A percentile compares a stretch with the other conserved stretches of the same genome.
These are phyloP conservation scores for Paguma larvata DNA, from an alignment of 2,797 vertebrate species.

Conservation along the genomic window DNA sequence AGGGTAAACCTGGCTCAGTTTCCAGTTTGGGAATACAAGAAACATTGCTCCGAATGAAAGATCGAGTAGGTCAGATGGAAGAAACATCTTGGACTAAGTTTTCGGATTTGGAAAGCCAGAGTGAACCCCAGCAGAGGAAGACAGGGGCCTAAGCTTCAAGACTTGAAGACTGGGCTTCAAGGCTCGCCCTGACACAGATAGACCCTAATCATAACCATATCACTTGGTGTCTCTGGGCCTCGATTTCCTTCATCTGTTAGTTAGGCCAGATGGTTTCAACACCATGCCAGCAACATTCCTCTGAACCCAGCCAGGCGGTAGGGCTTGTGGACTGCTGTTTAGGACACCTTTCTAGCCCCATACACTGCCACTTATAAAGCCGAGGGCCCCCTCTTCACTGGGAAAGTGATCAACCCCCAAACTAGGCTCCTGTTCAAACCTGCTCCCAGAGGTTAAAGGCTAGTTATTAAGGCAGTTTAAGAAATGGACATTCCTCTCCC, in stretches of 20 bases:
- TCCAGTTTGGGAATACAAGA: background rate
- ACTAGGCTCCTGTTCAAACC: slow-evolving; percentile 70
- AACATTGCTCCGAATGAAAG: slow-evolving; percentile 31
- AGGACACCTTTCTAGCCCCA: background rate
- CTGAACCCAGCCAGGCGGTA: background rate
- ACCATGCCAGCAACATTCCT: background rate
- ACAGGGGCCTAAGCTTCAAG: background rate
- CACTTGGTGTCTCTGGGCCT: background rate
- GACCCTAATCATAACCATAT: background rate
- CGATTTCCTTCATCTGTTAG: background rate
- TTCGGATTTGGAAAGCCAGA: slow-evolving; percentile 13
- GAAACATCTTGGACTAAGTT: background rate
- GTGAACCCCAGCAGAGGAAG: slow-evolving; percentile 57
- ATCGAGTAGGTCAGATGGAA: background rate
- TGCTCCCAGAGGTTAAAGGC: slow-evolving; percentile 87
- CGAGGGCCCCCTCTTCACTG: slow-evolving; percentile 14
- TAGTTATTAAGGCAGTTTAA: slow-evolving; percentile 90
- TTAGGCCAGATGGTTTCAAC: background rate
- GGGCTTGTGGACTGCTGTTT: background rate
- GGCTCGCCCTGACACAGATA: background rate
- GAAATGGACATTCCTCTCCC: slow-evolving; percentile 75
- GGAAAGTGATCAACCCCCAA: slow-evolving; percentile 64
- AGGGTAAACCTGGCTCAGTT: background rate
- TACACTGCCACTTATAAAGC: background rate
- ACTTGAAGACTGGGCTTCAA: background rate